Base-by-base conservation (phyloP, 2,113 vertebrate genomes). In the Notiomystis cincta region DNA sequence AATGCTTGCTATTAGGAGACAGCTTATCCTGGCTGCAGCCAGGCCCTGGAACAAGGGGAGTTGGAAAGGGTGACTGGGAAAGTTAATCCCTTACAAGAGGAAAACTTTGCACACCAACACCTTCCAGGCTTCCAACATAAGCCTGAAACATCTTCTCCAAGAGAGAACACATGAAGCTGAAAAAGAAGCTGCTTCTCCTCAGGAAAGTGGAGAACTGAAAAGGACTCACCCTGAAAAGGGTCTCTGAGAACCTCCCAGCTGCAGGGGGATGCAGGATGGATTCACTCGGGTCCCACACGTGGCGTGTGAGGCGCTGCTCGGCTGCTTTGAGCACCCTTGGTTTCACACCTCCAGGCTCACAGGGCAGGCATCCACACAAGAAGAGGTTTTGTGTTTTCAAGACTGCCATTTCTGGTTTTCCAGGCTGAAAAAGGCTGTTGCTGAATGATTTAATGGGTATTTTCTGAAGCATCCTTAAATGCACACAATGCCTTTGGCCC, bases 201-300 rank as follows among this genome's bases (percentile, higher is more conserved):
- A 71, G 65, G 24, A 50, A 38, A 81, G 30, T 1, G 3, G 53
- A 66, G 33, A 80, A 51, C 24, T 67, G 60, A 21, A 56, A 76
- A 75, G 44, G n/a, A n/a, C n/a, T n/a, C n/a, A n/a, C n/a, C n/a
- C n/a, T n/a, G n/a, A n/a, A n/a, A n/a, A n/a, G 45, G 40, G 75
- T 38, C 53, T 77, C 58, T 60, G 31, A 95, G 37, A 42, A 4
- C 5, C 66, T 13, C 40, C n/a, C 79, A 61, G 53, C 50, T 72
- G 71, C 2, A 0, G 20, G 23, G 37, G 16, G 21, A 4, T 20
- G 48, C 0, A 21, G 30, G 23, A 53, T 0, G 0, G 72, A 12
- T 9, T 45, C 67, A 65, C 57, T 53, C 47, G 9, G 66, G 54
- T 3, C 30, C 51, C 0, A 0, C 58, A 33, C 37, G 45, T 0